phyloP scores from a whole-genome alignment of 2,888 invertebrate genomes.

The Lacanobia oleracea region DNA sequence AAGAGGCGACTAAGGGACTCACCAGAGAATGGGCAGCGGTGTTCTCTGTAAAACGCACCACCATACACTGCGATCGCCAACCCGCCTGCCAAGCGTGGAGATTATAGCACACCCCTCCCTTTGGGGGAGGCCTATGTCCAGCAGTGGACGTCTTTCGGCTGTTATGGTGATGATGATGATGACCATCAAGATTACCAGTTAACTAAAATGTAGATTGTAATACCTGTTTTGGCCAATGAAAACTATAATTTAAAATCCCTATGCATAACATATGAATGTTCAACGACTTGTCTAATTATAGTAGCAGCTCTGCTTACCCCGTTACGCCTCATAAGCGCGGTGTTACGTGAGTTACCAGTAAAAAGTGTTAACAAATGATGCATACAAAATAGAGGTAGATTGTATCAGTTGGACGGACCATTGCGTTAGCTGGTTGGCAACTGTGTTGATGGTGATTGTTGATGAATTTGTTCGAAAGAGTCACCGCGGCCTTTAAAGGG shows the following conservation, averaged over 20 bases:
- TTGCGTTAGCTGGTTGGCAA: conserved; percentile 14
- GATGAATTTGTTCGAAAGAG: too few species aligned
- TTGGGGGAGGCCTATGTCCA: too few species aligned
- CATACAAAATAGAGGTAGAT: conserved; percentile 35
- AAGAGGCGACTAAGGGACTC: too few species aligned
- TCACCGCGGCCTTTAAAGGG: too few species aligned
- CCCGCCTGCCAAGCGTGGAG: too few species aligned
- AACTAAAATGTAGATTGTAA: background rate
- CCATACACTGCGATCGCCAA: too few species aligned
- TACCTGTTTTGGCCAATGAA: background rate
- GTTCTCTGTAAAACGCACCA: too few species aligned
- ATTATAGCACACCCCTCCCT: too few species aligned
- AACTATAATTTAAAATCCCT: background rate
- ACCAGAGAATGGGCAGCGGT: too few species aligned
- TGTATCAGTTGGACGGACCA: conserved; percentile 48
- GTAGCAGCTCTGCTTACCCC: conserved; percentile 11
- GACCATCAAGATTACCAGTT: too few species aligned
- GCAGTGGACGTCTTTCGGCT: too few species aligned
- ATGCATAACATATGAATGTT: background rate
- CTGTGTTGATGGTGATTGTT: background rate
- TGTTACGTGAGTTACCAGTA: conserved; percentile 32
- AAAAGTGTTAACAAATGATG: conserved; percentile 49
- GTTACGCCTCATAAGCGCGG: conserved; percentile 33
- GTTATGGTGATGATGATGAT: too few species aligned
- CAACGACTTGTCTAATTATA: conserved; percentile 18